Percentiles rank a stretch among this genome's conserved stretches.
Evolutionary conservation across 2,797 vertebrate species (phyloP).

Genomic region (Helostoma temminkii): DNA sequence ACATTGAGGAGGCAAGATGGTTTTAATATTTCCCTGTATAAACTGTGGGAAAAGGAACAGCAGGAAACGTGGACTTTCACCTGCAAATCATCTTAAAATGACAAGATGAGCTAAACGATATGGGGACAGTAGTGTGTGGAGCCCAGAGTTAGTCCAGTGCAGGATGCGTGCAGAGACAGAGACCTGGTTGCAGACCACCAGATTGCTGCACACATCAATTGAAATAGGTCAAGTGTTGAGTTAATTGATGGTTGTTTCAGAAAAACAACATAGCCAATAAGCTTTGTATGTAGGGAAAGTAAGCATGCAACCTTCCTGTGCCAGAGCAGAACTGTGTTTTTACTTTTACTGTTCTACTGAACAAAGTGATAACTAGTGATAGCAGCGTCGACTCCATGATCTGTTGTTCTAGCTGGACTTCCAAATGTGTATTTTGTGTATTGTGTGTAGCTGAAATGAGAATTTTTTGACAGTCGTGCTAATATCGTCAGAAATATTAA

Average conservation of each 20-base stretch:
- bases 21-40: slow-evolving; percentile 61
- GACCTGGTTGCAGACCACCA: neutral
- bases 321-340: neutral
- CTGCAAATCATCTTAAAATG: slow-evolving; percentile 69
- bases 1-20: slow-evolving; percentile 59
- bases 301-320: neutral
- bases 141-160: slow-evolving; percentile 10
- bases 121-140: slow-evolving; percentile 31
- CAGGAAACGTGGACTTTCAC: slow-evolving; percentile 60
- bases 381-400: neutral
- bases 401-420: slow-evolving; percentile 1
- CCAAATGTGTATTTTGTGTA: slow-evolving; percentile 3
- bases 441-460: neutral
- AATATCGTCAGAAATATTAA: too few species aligned
- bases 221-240: neutral
- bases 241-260: neutral
- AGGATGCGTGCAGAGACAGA: slow-evolving; percentile 11
- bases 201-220: neutral
- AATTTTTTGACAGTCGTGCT: too few species aligned
- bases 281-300: neutral
- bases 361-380: neutral
- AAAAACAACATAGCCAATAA: neutral
- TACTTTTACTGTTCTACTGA: neutral
- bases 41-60: slow-evolving; percentile 69
- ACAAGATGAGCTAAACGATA: slow-evolving; percentile 48